Evolutionary conservation across 1,140 invertebrate species (phyloP).

Genomic region (Sarcophaga bullata): DNA sequence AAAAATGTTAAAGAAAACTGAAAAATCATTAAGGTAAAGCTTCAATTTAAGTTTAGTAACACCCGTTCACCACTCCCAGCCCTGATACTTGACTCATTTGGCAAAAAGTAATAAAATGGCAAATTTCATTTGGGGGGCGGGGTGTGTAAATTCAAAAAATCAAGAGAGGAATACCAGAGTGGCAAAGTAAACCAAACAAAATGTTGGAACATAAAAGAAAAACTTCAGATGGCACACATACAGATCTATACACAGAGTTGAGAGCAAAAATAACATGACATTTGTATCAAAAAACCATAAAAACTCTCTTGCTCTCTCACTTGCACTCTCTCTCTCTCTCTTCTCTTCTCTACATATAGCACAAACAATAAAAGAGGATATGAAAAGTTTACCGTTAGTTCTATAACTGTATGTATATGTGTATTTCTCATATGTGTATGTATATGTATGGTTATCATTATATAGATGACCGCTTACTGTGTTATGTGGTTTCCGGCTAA

Average conservation of each 20-base stretch:
- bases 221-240: constrained; percentile 17
- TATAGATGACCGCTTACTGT: constrained; percentile 35
- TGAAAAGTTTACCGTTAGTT: no score
- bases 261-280: constrained; percentile 35
- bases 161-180: background rate
- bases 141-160: background rate
- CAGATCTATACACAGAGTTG: background rate
- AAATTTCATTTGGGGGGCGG: background rate
- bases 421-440: background rate
- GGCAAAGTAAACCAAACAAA: background rate
- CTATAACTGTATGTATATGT: no score
- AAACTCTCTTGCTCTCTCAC: no score
- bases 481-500: constrained; percentile 55
- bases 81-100: background rate
- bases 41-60: background rate
- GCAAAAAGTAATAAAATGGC: background rate
- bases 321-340: no score
- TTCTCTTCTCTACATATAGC: background rate
- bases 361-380: no score
- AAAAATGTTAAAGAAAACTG: background rate
- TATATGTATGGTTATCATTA: constrained; percentile 7
- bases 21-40: constrained; percentile 5
- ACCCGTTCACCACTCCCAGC: background rate
- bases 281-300: constrained; percentile 15
- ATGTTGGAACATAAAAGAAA: background rate